Evolutionary conservation across 2,113 vertebrate species (phyloP), one percentile per base, ranked within the genome.

Genomic region (Amblyornis subalaris): DNA sequence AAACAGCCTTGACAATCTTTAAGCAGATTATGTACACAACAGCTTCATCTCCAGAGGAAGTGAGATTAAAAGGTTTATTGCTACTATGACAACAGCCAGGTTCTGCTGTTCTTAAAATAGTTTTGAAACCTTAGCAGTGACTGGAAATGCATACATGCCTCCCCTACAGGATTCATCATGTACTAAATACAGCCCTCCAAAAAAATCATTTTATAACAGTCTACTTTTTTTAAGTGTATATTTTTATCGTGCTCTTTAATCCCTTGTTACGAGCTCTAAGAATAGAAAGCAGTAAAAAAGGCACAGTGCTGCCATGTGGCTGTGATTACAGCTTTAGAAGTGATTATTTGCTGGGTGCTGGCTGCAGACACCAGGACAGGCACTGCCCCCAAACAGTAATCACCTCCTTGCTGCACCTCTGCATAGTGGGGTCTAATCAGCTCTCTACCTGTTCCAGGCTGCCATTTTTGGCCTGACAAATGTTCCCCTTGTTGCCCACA

Each of bases 31-130:
- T 67, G 70, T 71, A 57, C 76, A 93, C 53, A 85, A 87, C 92
- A 93, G 85, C 84, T 90, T 94, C 94, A 94, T 80, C 96, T 85
- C 76, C 88, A 76, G 80, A 94, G 93, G 96, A 97, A 97, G 92
- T 71, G 40, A 80, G 95, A 97, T 96, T 96, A 95, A 94, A 95
- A 91, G 95, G 90, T 96, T 97, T 96, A 95, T 79, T 84, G 95
- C 94, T 97, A 67, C 95, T 94, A 96, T 97, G 95, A 95, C 95
- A 96, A 97, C 95, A 84, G 79, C 84, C 90, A 96, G 95, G 86
- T 97, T 96, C 90, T 94, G 83, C 80, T 85, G 84, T 78, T 93
- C 96, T 92, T 96, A 97, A 96, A 97, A 97, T 97, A 97, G 94
- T 96, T 94, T 84, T 20, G 20, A 87, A 92, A 92, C 71, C 89